Base-by-base conservation (phyloP, 2,888 invertebrate species). In the Perdita meconis region DNA sequence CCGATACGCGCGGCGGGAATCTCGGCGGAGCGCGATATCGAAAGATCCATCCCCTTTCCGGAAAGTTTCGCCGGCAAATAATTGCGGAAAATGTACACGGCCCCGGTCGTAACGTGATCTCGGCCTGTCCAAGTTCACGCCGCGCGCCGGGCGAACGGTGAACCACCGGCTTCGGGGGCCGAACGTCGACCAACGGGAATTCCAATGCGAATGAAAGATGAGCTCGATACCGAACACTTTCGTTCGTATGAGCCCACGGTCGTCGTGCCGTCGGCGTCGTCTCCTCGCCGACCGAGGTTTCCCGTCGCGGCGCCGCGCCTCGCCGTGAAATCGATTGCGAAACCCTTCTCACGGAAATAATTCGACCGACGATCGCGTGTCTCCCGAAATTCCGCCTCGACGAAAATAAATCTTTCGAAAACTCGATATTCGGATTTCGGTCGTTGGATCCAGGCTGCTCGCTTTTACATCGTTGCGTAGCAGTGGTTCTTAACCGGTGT, bases 121-220 rank as follows among this genome's bases (percentile, higher is more conserved):
- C 50, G 10, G 4, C 10, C 56, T 13, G 38, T 44, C 51, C 44
- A 22, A 68, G 68, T 59, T 71, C 42, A 22, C 13, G 34, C 19
- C 5, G n/a, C n/a, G n/a, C n/a, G n/a, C n/a, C n/a, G n/a, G 19
- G 63, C 24, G 60, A 57, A 57, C 40, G 40, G 22, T 51, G 65
- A 51, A 60, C 57, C 42, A 2, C 30, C 57, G 66, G 16, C 72
- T 19, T 61, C 55, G 42, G 19, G 60, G 26, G n/a, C n/a, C n/a
- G n/a, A n/a, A n/a, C n/a, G n/a, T n/a, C n/a, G n/a, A n/a, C 42
- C 50, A 64, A n/a, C 12, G 26, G 40, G 50, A 65, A 60, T 63
- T 44, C 63, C 63, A 68, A 73, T 55, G 67, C 59, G 73, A 36
- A 77, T 64, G 73, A 77, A 73, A 64, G 73, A 73, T 36, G 73